phyloP scores from a whole-genome alignment of 1,140 invertebrate genomes.

The Laodelphax striatellus region DNA sequence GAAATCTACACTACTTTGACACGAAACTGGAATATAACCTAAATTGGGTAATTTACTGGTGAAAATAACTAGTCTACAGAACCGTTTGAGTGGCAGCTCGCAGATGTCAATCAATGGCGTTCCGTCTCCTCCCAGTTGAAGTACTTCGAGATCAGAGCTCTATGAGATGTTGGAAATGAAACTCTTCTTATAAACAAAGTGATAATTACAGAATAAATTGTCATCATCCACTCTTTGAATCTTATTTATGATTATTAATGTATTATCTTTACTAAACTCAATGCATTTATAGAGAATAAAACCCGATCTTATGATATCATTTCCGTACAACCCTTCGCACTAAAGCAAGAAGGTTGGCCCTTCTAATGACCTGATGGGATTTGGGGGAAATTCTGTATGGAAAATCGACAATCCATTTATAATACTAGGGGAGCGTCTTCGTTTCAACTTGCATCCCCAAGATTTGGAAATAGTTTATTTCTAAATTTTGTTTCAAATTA shows the following conservation, averaged over 20 bases:
- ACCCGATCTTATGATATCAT: no score
- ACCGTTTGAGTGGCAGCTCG: neutral
- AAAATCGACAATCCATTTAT: no score
- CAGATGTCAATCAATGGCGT: slow-evolving; percentile 1
- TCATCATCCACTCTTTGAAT: neutral
- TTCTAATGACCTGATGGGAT: neutral
- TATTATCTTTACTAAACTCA: neutral
- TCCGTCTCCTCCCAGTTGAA: neutral
- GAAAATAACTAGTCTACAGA: neutral
- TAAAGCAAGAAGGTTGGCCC: neutral
- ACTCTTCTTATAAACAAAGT: neutral
- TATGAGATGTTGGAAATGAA: neutral
- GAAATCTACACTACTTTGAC: no score
- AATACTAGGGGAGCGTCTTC: no score
- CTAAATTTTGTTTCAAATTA: no score
- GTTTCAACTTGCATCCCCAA: no score
- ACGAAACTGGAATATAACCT: no score
- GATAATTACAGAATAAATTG: neutral
- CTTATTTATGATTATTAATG: neutral
- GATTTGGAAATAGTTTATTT: no score
- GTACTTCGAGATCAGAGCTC: neutral
- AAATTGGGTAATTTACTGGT: neutral
- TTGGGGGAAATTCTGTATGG: no score
- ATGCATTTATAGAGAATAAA: no score
- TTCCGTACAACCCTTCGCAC: neutral